These are phyloP conservation scores for Ditula angustiorana DNA, from an alignment of 2,888 invertebrate species.

Conservation along the genomic window DNA sequence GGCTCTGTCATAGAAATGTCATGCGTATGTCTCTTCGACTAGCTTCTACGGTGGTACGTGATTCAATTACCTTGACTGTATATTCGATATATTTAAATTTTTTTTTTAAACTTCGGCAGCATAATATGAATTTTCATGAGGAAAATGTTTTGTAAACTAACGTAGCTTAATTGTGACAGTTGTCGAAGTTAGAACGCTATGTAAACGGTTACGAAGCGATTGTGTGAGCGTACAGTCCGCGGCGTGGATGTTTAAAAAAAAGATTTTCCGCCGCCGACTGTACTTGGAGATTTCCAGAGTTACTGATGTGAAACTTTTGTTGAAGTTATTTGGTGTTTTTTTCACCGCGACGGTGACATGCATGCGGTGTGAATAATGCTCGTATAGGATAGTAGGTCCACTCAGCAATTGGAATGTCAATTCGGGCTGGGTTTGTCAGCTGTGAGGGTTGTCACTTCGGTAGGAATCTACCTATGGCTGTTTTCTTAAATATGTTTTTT, in stretches of 20 bases:
- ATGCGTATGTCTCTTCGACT: no score
- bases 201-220: neutral
- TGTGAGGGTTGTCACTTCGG: no score
- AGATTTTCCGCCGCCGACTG: neutral
- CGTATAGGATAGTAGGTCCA: neutral
- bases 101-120: neutral
- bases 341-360: neutral
- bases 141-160: neutral
- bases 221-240: neutral
- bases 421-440: no score
- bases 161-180: conserved; percentile 15
- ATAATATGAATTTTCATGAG: neutral
- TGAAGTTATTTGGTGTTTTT: conserved; percentile 12
- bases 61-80: no score
- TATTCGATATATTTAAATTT: no score
- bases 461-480: no score
- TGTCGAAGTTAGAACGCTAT: neutral
- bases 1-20: no score
- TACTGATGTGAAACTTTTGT: conserved; percentile 8
- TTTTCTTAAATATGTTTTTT: no score
- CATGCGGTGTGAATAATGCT: neutral
- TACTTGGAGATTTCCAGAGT: neutral
- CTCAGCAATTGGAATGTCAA: no score
- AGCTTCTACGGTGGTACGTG: no score
- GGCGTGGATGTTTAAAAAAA: neutral